Conservation (phyloP, 2,113 vertebrate genomes). For the Chloebia gouldiae region DNA sequence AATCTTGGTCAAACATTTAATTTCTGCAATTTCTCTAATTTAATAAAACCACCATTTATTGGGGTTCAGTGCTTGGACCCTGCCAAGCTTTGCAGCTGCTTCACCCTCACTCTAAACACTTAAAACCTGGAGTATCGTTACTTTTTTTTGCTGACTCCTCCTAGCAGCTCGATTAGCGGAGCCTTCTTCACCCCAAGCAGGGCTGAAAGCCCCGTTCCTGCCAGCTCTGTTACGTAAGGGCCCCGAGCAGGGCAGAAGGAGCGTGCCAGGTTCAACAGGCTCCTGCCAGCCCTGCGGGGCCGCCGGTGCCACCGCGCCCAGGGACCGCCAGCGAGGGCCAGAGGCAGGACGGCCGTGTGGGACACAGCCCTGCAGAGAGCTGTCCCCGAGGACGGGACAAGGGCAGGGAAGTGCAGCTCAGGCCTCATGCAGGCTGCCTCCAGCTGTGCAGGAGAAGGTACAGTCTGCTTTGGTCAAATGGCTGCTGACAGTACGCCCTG, state of each 20-base stretch:
- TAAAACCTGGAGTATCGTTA: neutral
- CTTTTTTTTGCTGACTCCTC: neutral
- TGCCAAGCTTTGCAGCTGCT: neutral
- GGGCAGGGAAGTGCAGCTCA: neutral
- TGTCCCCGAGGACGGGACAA: conserved; percentile 30
- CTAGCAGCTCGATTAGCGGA: neutral
- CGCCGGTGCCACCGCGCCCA: neutral
- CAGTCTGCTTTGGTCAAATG: neutral
- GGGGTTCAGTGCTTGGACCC: neutral
- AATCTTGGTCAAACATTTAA: neutral
- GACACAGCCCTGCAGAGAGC: neutral
- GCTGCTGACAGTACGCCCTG: neutral
- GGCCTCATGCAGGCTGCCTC: conserved; percentile 2
- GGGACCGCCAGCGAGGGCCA: accelerated
- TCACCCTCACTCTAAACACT: neutral
- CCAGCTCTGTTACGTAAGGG: neutral
- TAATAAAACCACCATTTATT: neutral
- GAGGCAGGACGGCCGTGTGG: neutral
- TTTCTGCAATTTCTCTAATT: neutral
- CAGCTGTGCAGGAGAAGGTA: conserved; percentile 21
- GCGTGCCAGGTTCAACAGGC: neutral
- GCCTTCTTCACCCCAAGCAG: neutral
- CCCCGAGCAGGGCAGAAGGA: accelerated
- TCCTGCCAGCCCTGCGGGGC: neutral
- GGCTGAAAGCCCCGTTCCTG: neutral